Percentiles rank a stretch among this genome's conserved stretches.
Evolutionary conservation across 2,797 vertebrate genomes (phyloP).

Genomic region (Protonibea diacanthus): DNA sequence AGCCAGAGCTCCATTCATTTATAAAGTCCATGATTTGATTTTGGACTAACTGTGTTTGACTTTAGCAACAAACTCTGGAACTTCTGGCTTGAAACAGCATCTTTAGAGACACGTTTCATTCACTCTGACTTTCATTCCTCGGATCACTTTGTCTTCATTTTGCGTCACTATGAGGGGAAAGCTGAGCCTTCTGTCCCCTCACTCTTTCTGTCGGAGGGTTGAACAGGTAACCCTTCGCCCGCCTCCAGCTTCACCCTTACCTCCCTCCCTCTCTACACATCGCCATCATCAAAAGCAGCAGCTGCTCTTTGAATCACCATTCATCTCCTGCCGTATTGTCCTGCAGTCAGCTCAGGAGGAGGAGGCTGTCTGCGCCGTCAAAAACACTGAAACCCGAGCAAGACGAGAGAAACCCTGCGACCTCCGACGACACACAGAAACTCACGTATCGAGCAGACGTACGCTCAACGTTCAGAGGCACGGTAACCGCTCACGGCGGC

Average conservation of each 20-base stretch:
- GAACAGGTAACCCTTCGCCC: constrained; percentile 55
- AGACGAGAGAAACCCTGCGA: constrained; percentile 38
- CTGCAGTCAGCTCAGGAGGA: constrained; percentile 49
- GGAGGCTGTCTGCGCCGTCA: constrained; percentile 47
- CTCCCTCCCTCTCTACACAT: neutral
- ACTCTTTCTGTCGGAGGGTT: constrained; percentile 5
- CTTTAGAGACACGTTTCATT: neutral
- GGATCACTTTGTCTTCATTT: constrained; percentile 29
- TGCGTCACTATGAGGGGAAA: constrained; percentile 24
- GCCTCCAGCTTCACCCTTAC: constrained; percentile 12
- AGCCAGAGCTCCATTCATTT: no score
- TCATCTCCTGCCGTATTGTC: constrained; percentile 67
- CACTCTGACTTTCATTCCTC: neutral
- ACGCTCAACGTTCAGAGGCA: no score
- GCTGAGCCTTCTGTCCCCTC: neutral
- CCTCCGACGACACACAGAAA: constrained; percentile 3
- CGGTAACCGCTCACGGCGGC: neutral
- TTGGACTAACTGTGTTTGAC: no score
- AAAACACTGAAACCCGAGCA: constrained; percentile 61
- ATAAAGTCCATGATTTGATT: no score
- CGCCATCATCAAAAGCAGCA: constrained; percentile 64
- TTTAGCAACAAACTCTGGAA: no score
- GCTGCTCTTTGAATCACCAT: constrained; percentile 66
- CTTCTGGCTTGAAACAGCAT: neutral
- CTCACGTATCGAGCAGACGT: neutral